Conservation (phyloP, 1,140 invertebrate genomes). For the Polypedilum vanderplanki region DNA sequence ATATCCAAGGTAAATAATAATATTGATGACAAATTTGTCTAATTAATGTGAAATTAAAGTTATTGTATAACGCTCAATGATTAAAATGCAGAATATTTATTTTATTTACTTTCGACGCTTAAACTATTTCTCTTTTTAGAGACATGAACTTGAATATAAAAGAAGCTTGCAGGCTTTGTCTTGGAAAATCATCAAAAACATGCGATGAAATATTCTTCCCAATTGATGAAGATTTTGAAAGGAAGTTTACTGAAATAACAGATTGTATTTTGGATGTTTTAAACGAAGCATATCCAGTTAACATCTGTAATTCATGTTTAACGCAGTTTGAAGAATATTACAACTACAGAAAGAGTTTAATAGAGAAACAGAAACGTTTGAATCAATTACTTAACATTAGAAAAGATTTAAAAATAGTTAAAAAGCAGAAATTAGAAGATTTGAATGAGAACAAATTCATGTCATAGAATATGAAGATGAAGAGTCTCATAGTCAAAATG, state of each 20-base stretch:
- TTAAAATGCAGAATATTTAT: background rate
- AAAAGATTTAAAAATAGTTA: background rate
- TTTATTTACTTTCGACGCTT: background rate
- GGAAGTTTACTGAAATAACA: background rate
- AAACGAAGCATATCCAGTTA: background rate
- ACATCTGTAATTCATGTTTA: background rate
- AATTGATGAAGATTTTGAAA: background rate
- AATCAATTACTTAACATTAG: background rate
- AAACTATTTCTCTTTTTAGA: background rate
- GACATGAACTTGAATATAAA: background rate
- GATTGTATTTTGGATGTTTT: background rate
- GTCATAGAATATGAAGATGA: background rate
- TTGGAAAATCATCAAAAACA: background rate
- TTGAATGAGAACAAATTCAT: background rate
- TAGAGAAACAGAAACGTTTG: background rate
- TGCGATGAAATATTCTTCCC: background rate
- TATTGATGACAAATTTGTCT: background rate
- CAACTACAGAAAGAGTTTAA: background rate
- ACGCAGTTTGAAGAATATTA: background rate
- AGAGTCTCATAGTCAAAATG: constrained; percentile 3
- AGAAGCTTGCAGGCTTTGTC: background rate
- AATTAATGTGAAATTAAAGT: background rate
- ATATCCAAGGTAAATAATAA: background rate
- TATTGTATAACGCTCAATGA: background rate
- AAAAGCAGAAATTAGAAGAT: background rate